Percentiles rank a stretch among this genome's conserved stretches.
Evolutionary conservation across 2,113 vertebrate genomes (phyloP).

Genomic region (Tautogolabrus adspersus): DNA sequence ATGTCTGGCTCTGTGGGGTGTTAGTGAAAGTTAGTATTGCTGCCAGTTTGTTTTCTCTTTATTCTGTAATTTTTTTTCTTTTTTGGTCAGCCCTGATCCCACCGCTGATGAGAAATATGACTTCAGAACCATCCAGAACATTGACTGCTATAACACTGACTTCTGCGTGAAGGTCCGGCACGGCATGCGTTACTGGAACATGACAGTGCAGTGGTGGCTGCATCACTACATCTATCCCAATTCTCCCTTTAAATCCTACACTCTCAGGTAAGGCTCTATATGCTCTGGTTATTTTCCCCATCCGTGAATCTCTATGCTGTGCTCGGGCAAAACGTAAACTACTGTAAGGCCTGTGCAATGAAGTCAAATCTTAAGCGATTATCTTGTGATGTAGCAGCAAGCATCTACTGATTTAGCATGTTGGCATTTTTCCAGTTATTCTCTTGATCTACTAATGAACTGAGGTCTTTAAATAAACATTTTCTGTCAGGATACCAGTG

Average conservation of each 20-base stretch:
- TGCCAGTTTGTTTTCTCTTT: not conserved
- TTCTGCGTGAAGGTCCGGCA: conserved; percentile 93
- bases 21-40: not conserved
- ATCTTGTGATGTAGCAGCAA: not conserved
- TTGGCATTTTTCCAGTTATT: not conserved
- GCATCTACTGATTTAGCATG: not conserved
- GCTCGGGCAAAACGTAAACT: not conserved
- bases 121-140: conserved; percentile 92
- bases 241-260: conserved; percentile 85
- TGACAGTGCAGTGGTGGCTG: conserved; percentile 96
- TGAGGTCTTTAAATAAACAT: too few species aligned
- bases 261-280: conserved; percentile 83
- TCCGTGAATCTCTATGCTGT: not conserved
- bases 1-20: not conserved
- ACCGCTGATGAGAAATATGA: conserved; percentile 82
- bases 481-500: too few species aligned
- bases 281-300: not conserved
- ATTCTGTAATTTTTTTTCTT: not conserved
- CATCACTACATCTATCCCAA: conserved; percentile 92
- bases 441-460: not conserved
- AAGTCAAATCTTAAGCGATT: too few species aligned
- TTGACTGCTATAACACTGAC: conserved; percentile 91
- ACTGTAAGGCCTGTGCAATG: not conserved
- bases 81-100: conserved; percentile 75
- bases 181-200: conserved; percentile 95